Conservation (phyloP, 2,797 vertebrate genomes). For the Lophotriccus pileatus region DNA sequence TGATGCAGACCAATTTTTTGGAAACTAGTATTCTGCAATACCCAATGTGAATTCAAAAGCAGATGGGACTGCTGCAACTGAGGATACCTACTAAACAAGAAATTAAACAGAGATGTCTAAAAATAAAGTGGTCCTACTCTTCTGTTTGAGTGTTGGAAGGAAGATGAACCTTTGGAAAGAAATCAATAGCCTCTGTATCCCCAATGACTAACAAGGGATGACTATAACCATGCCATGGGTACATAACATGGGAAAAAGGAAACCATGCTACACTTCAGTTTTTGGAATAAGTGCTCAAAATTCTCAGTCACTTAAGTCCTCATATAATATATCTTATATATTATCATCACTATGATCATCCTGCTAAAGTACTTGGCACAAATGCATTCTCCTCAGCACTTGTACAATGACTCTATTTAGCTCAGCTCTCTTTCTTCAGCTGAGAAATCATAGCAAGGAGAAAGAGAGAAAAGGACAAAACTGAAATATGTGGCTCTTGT, state of each 20-base stretch:
- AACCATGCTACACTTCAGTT: background rate
- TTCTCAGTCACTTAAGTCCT: background rate
- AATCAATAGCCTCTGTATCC: background rate
- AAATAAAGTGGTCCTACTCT: background rate
- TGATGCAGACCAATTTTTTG: background rate
- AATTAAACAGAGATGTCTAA: background rate
- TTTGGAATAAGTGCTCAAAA: background rate
- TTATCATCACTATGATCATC: background rate
- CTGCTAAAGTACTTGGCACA: background rate
- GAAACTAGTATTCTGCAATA: background rate
- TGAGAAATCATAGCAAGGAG: background rate
- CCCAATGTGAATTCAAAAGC: background rate
- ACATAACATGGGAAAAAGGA: background rate
- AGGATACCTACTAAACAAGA: background rate
- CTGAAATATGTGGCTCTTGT: background rate
- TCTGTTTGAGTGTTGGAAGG: background rate
- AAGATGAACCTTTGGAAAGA: background rate
- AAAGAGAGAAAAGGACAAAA: background rate
- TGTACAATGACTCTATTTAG: background rate
- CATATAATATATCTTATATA: background rate
- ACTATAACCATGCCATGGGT: no score
- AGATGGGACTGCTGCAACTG: background rate
- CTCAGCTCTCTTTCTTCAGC: background rate
- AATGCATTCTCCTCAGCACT: background rate
- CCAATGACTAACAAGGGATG: rapidly evolving